These are phyloP conservation scores for Coelopa frigida DNA, from an alignment of 1,140 invertebrate species.

Conservation along the genomic window DNA sequence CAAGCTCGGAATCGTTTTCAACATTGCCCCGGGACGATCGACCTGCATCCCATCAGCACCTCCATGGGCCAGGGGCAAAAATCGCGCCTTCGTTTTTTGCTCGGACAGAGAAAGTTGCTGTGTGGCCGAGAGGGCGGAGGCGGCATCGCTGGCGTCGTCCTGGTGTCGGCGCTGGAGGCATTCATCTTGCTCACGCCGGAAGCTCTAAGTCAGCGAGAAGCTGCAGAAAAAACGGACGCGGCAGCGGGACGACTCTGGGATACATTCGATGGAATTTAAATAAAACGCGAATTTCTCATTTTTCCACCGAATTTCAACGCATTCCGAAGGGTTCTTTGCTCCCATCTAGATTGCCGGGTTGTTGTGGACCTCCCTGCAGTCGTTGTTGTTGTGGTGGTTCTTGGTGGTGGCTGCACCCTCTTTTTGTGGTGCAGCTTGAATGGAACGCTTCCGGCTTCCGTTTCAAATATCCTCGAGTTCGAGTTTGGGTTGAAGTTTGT, in stretches of 20 bases:
- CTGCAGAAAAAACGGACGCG: too few relatives aligned
- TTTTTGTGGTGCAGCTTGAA: constrained; percentile 27
- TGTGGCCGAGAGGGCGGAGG: not conserved
- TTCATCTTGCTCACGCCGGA: constrained; percentile 42
- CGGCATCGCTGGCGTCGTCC: constrained; percentile 29
- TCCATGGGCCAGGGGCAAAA: too few relatives aligned
- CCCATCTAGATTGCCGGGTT: not conserved
- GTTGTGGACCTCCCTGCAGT: constrained; percentile 3
- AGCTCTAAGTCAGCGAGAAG: constrained; percentile 32
- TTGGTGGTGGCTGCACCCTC: too few relatives aligned
- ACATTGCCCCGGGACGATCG: too few relatives aligned
- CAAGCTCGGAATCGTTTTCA: too few relatives aligned
- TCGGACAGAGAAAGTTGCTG: not conserved
- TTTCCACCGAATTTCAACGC: too few relatives aligned
- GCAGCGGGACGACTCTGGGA: constrained; percentile 24
- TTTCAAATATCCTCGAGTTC: constrained; percentile 7
- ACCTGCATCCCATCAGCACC: too few relatives aligned
- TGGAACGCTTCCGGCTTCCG: constrained; percentile 40
- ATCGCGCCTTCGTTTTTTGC: too few relatives aligned
- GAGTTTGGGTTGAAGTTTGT: not conserved
- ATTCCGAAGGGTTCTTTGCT: constrained; percentile 11
- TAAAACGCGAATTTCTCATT: constrained; percentile 39
- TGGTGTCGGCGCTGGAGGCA: constrained; percentile 41
- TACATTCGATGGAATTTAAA: constrained; percentile 27
- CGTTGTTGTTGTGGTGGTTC: too few relatives aligned